These are phyloP conservation scores for Gymnarchus niloticus DNA, from an alignment of 2,113 vertebrate species.

Conservation along the genomic window DNA sequence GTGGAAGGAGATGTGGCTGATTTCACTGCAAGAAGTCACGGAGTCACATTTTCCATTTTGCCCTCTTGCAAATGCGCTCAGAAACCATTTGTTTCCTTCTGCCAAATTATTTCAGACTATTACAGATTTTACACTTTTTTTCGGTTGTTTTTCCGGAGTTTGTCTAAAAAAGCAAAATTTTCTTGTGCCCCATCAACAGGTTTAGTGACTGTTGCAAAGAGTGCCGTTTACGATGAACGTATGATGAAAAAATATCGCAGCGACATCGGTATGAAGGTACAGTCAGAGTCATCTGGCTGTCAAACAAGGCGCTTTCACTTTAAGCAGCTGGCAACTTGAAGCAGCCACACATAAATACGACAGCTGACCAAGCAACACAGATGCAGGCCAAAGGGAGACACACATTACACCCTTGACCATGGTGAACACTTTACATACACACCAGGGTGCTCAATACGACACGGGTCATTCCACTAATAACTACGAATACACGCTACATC, in stretches of 20 bases:
- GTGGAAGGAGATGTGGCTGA: conserved; percentile 49
- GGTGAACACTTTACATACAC: no score
- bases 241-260: not conserved
- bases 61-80: conserved; percentile 34
- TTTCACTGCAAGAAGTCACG: conserved; percentile 49
- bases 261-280: no score
- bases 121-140: conserved; percentile 4
- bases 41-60: conserved; percentile 57
- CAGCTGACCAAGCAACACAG: no score
- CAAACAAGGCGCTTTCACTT: no score
- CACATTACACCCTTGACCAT: no score
- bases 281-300: no score
- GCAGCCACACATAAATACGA: no score
- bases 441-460: no score
- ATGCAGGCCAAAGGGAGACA: no score
- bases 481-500: no score
- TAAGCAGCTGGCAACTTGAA: no score
- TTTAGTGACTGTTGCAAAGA: not conserved
- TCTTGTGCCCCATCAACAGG: not conserved
- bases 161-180: not conserved
- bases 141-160: not conserved
- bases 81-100: conserved; percentile 25
- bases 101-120: conserved; percentile 6
- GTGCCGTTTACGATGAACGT: not conserved
- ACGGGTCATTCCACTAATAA: no score